phyloP scores from a whole-genome alignment of 2,113 vertebrate genomes.

The Hydropotes inermis region DNA sequence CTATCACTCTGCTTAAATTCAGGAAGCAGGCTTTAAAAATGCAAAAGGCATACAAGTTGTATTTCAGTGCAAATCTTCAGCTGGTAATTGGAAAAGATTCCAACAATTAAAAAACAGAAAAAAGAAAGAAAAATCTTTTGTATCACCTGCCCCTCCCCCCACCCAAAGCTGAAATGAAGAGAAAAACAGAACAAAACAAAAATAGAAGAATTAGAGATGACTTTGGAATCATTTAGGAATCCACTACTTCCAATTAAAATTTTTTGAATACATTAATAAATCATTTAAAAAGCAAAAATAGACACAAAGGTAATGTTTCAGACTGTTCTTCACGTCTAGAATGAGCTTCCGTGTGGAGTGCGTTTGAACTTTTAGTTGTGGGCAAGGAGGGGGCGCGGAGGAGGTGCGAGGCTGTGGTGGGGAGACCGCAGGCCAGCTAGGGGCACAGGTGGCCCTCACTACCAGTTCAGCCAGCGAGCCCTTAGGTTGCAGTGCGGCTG shows the following conservation, averaged over 20 bases:
- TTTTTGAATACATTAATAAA: conserved; percentile 34
- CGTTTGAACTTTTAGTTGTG: background rate
- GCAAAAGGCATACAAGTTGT: conserved; percentile 59
- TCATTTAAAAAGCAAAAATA: background rate
- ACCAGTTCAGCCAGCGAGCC: conserved; percentile 56
- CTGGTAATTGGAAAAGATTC: conserved; percentile 63
- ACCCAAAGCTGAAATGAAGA: conserved; percentile 28
- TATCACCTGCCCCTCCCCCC: conserved; percentile 25
- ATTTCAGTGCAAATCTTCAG: conserved; percentile 69
- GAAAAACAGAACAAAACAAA: conserved; percentile 15
- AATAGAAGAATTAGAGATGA: conserved; percentile 25
- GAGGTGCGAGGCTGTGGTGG: background rate
- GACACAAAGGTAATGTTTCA: conserved; percentile 16
- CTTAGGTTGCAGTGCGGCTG: conserved; percentile 49
- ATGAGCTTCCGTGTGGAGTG: background rate
- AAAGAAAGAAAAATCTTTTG: conserved; percentile 34
- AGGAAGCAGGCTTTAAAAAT: conserved; percentile 63
- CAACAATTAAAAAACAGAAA: conserved; percentile 2
- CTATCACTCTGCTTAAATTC: conserved; percentile 60
- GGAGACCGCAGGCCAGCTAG: background rate
- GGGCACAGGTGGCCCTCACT: background rate
- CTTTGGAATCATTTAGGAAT: conserved; percentile 55
- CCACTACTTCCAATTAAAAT: conserved; percentile 21
- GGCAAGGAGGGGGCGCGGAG: background rate
- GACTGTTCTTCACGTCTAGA: background rate